Base-by-base conservation (phyloP, 2,888 invertebrate genomes). In the Griposia aprilina region DNA sequence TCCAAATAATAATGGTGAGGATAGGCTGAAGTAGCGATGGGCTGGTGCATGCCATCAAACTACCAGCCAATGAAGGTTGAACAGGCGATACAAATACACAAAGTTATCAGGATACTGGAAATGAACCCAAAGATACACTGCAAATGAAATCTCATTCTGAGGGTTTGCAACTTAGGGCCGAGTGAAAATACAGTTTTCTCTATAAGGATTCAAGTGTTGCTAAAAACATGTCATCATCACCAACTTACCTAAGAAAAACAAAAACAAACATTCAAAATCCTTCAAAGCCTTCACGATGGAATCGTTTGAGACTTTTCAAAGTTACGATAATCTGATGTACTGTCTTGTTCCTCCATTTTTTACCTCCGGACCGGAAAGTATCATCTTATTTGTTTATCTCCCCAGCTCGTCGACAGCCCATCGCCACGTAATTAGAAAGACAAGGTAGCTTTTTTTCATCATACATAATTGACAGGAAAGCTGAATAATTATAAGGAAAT, bases 351-450 rank as follows among this genome's bases (percentile, higher is more conserved):
- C 89, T 90, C 88, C 87, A 84, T 84, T 85, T 87, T 82, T 83
- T 87, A 81, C 74, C 81, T 84, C 84, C 84, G 80, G 91, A 93
- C 94, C 94, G 94, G 95, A 94, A 94, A 94, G 93, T 93, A 93
- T 95, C 95, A 90, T 94, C 94, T 95, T 94, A 95, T 95, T 95
- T 95, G 95, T 96, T 96, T 96, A 96, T 96, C 96, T 96, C 93
- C 62, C 83, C 90, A 90, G 90, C 92, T 92, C 94, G 95, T 94
- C 94, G 94, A 94, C 95, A 93, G 94, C 90, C 92, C 95, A 93
- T 95, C 95, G 92, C 93, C 91, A 93, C 91, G 93, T 95, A 95
- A 96, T 96, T 95, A 95, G 94, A 93, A 92, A 94, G 94, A 95
- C 95, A 94, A 93, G 94, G 91, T 91, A 92, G 90, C 80, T 81